A percentile compares a stretch with the other conserved stretches of the same genome.
Conservation (phyloP, 53 echinoderm and acorn worm genomes). For the Paracentrotus lividus region DNA sequence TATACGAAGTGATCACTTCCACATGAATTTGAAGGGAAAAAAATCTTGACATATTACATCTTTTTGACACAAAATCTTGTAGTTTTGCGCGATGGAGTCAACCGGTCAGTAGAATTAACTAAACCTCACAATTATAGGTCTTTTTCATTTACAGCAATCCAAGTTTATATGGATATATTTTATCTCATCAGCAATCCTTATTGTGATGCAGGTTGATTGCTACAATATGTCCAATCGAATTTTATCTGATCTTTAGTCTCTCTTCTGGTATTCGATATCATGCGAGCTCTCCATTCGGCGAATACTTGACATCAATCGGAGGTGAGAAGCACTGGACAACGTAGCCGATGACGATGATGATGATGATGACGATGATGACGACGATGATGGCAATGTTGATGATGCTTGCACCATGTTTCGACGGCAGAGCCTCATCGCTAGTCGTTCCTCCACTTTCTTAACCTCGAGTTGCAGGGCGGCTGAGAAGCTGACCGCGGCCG, state of each 20-base stretch:
- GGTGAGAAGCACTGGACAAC: conserved; percentile 26
- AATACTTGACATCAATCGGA: conserved; percentile 37
- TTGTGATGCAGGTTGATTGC: no score
- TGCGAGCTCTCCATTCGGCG: conserved; percentile 6
- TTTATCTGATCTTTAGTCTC: conserved; percentile 27
- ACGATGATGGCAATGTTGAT: conserved; percentile 19
- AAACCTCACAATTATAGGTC: neutral
- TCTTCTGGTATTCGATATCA: conserved; percentile 19
- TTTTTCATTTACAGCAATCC: neutral
- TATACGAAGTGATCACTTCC: neutral
- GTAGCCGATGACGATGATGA: neutral
- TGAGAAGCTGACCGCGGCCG: neutral
- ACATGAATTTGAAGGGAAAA: neutral
- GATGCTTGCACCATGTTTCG: conserved; percentile 51
- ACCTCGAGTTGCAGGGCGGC: conserved; percentile 51
- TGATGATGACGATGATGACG: conserved; percentile 9
- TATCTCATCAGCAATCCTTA: no score
- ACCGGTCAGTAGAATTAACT: neutral
- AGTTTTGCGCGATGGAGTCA: no score
- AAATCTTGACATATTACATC: no score
- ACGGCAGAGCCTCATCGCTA: conserved; percentile 65
- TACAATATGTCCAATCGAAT: no score
- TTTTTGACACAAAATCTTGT: no score
- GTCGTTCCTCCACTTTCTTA: conserved; percentile 62
- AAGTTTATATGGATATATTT: no score